These are phyloP conservation scores for Eretmochelys imbricata DNA, from an alignment of 2,113 vertebrate genomes.

Conservation along the genomic window DNA sequence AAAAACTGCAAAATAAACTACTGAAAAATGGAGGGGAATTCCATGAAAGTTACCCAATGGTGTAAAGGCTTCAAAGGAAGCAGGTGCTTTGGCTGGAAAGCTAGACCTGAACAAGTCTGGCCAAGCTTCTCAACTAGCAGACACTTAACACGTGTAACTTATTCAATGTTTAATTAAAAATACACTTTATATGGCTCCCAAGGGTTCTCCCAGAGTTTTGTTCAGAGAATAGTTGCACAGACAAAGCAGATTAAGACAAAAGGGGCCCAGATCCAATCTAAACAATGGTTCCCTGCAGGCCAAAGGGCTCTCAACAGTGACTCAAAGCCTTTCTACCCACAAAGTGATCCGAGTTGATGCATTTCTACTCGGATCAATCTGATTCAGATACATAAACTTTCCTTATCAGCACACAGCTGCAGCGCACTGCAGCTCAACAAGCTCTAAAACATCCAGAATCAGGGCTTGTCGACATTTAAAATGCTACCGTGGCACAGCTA, in stretches of 20 bases:
- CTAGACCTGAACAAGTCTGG: slow-evolving; percentile 9
- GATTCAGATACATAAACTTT: background rate
- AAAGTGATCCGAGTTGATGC: background rate
- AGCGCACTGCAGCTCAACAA: background rate
- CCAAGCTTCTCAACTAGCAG: background rate
- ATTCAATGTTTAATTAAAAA: slow-evolving; percentile 10
- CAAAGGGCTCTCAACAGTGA: background rate
- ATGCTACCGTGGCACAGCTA: too few relatives aligned
- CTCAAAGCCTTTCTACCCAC: background rate
- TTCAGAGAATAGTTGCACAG: background rate
- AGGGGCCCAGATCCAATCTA: background rate
- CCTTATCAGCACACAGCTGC: background rate
- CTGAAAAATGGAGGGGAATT: background rate
- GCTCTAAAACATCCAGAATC: too few relatives aligned
- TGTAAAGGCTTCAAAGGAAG: slow-evolving; percentile 35
- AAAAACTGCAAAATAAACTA: background rate
- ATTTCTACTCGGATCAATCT: background rate
- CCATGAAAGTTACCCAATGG: background rate
- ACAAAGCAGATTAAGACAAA: background rate
- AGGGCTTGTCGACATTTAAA: too few relatives aligned
- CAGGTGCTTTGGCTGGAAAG: background rate
- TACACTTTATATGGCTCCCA: background rate
- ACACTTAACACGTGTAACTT: slow-evolving; percentile 4
- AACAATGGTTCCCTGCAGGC: background rate
- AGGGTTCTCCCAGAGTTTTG: background rate